Percentiles rank a stretch among this genome's conserved stretches.
Conservation (phyloP, 1,140 invertebrate genomes). For the Orius laevigatus region DNA sequence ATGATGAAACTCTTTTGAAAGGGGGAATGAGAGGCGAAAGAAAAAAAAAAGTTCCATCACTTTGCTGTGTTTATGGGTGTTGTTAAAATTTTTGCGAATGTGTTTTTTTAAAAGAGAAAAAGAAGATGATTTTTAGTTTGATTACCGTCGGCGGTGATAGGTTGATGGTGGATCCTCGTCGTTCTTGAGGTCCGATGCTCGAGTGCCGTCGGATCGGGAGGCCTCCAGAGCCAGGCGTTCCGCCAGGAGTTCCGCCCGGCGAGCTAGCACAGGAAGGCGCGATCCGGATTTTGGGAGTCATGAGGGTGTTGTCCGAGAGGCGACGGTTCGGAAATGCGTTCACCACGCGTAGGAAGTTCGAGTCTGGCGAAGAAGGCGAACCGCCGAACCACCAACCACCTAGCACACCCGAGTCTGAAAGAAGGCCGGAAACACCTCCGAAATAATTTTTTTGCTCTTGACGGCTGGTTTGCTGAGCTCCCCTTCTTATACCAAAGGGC, state of each 20-base stretch:
- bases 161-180: conserved; percentile 67
- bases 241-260: conserved; percentile 62
- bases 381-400: conserved; percentile 55
- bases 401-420: conserved; percentile 38
- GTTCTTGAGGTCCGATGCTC: conserved; percentile 73
- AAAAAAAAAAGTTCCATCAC: conserved; percentile 3
- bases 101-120: neutral
- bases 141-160: conserved; percentile 71
- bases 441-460: neutral
- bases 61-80: conserved; percentile 5
- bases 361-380: conserved; percentile 60
- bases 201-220: conserved; percentile 73
- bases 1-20: conserved; percentile 5
- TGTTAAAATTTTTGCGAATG: neutral
- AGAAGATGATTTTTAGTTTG: neutral
- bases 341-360: conserved; percentile 69
- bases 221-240: conserved; percentile 45
- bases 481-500: neutral
- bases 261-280: conserved; percentile 72
- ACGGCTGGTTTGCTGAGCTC: conserved; percentile 6
- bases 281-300: conserved; percentile 70
- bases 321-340: conserved; percentile 67
- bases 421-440: neutral
- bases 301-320: conserved; percentile 78
- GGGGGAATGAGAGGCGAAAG: neutral